Percentiles rank a stretch among this genome's conserved stretches.
Conservation (phyloP, 2,797 vertebrate genomes). For the Glossophaga mutica region DNA sequence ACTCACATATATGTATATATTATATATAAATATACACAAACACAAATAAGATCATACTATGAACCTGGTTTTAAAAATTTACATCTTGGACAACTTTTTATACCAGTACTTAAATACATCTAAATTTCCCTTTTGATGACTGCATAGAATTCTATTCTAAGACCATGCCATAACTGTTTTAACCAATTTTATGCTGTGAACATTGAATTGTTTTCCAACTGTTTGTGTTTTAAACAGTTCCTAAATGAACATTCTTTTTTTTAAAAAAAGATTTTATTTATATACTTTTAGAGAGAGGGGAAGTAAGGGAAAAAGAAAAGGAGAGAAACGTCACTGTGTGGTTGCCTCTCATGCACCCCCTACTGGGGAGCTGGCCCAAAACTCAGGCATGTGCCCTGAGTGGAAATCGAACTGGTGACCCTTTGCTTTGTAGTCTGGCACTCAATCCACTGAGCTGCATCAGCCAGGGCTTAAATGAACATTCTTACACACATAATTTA, state of each 20-base stretch:
- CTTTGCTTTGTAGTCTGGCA: no score
- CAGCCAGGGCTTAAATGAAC: neutral
- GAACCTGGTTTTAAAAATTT: neutral
- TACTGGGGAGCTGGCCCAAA: no score
- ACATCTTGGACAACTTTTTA: neutral
- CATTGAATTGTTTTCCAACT: neutral
- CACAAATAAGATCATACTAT: neutral
- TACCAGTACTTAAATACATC: neutral
- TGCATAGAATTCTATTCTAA: constrained; percentile 14
- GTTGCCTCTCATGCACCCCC: no score
- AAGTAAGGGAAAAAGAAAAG: no score
- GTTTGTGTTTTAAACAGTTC: neutral
- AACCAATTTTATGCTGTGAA: constrained; percentile 14
- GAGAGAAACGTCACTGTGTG: no score
- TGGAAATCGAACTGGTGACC: no score
- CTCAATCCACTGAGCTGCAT: no score
- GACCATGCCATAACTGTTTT: neutral
- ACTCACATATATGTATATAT: neutral
- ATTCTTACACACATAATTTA: neutral
- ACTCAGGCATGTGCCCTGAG: no score
- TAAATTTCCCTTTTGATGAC: neutral
- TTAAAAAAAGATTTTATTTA: no score
- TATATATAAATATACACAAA: neutral
- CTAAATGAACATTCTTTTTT: neutral
- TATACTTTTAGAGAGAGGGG: no score